These are phyloP conservation scores for Ancistrus triradiatus DNA, from an alignment of 2,113 vertebrate species.

Conservation along the genomic window DNA sequence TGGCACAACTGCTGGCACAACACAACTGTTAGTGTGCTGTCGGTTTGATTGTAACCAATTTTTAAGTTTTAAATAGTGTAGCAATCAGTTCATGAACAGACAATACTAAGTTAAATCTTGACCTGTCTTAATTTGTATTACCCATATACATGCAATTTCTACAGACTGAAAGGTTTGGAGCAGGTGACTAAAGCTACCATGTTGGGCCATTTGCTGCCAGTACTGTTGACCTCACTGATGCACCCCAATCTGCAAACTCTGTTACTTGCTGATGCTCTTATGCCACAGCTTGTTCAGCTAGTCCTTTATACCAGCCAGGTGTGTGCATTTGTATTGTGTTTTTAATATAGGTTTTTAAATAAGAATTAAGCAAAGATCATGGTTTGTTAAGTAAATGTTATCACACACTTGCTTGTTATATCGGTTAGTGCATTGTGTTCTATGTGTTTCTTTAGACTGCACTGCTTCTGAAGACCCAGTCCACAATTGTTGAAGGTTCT, in stretches of 20 bases:
- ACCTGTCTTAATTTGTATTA: too few relatives aligned
- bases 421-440: too few relatives aligned
- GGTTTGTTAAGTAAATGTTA: not conserved
- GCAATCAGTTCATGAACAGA: too few relatives aligned
- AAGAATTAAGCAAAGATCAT: not conserved
- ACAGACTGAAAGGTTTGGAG: slow-evolving; percentile 92
- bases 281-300: slow-evolving; percentile 95
- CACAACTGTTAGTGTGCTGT: too few relatives aligned
- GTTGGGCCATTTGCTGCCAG: slow-evolving; percentile 92
- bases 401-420: not conserved
- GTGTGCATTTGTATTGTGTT: slow-evolving; percentile 2
- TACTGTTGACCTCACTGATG: slow-evolving; percentile 93
- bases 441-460: slow-evolving; percentile 79
- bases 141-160: slow-evolving; percentile 4
- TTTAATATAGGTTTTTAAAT: too few relatives aligned
- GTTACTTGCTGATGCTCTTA: slow-evolving; percentile 89
- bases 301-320: slow-evolving; percentile 98
- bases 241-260: slow-evolving; percentile 94
- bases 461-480: slow-evolving; percentile 91
- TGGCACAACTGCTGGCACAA: too few relatives aligned
- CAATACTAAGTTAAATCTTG: too few relatives aligned
- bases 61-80: too few relatives aligned
- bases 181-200: slow-evolving; percentile 96
- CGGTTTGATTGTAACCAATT: too few relatives aligned
- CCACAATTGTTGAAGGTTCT: slow-evolving; percentile 81